These are phyloP conservation scores for Patella ulyssiponensis DNA, from an alignment of 2,888 invertebrate genomes.

Conservation along the genomic window DNA sequence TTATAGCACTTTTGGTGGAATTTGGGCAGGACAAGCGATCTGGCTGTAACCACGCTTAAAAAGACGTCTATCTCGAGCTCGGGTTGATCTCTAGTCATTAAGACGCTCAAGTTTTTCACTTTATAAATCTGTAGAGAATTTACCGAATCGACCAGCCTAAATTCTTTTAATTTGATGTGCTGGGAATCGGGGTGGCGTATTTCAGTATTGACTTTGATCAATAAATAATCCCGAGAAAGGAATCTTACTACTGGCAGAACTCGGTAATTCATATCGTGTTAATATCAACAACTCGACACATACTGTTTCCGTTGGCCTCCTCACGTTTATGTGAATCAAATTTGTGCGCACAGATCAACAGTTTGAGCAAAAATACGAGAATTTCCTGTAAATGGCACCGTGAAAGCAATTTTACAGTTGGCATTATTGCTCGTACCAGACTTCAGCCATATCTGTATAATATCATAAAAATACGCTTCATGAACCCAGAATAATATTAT, in stretches of 20 bases:
- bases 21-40: no score
- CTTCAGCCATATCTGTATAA: constrained; percentile 5
- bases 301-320: background rate
- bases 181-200: background rate
- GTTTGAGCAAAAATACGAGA: background rate
- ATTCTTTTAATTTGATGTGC: constrained; percentile 6
- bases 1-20: no score
- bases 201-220: constrained; percentile 11
- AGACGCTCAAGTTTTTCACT: background rate
- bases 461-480: constrained; percentile 4
- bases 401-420: background rate
- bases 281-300: background rate
- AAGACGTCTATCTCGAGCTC: no score
- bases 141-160: background rate
- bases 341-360: constrained; percentile 2
- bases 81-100: background rate
- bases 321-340: constrained; percentile 4
- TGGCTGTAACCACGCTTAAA: no score
- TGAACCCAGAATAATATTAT: background rate
- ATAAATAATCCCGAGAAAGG: background rate
- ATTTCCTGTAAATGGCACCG: background rate
- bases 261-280: background rate
- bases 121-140: constrained; percentile 5
- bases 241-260: no score
- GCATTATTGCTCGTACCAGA: constrained; percentile 5